Evolutionary conservation across 2,113 vertebrate genomes (phyloP).

Genomic region (Craseonycteris thonglongyai): DNA sequence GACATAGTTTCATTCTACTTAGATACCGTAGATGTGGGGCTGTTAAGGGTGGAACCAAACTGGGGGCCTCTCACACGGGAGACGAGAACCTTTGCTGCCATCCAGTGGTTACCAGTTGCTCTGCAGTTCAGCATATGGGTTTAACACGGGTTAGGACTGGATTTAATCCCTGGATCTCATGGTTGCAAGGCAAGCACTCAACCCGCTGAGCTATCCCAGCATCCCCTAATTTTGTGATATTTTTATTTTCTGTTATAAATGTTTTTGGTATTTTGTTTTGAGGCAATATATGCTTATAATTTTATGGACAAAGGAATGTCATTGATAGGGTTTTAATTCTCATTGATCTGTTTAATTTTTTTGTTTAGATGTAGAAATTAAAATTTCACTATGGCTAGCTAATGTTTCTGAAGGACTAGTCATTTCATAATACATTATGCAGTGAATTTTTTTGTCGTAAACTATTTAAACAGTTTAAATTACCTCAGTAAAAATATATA

Average conservation of each 20-base stretch:
- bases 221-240: constrained; percentile 1
- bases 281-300: neutral
- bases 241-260: constrained; percentile 36
- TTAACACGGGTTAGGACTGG: too few species aligned
- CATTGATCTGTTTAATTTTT: constrained; percentile 28
- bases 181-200: too few species aligned
- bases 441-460: constrained; percentile 21
- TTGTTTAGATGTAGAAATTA: constrained; percentile 9
- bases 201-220: too few species aligned
- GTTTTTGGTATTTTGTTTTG: constrained; percentile 33
- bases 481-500: neutral
- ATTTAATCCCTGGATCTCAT: too few species aligned
- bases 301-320: neutral
- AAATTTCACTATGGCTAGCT: neutral
- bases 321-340: neutral
- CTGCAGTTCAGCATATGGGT: too few species aligned
- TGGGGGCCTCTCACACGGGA: too few species aligned
- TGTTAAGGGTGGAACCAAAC: too few species aligned
- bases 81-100: too few species aligned
- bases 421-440: neutral
- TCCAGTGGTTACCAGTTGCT: too few species aligned
- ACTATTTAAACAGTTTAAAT: constrained; percentile 9
- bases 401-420: neutral
- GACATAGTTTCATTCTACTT: too few species aligned
- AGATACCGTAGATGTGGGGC: too few species aligned